Conservation (phyloP, 2,797 vertebrate genomes). For the Halcyon badia region DNA sequence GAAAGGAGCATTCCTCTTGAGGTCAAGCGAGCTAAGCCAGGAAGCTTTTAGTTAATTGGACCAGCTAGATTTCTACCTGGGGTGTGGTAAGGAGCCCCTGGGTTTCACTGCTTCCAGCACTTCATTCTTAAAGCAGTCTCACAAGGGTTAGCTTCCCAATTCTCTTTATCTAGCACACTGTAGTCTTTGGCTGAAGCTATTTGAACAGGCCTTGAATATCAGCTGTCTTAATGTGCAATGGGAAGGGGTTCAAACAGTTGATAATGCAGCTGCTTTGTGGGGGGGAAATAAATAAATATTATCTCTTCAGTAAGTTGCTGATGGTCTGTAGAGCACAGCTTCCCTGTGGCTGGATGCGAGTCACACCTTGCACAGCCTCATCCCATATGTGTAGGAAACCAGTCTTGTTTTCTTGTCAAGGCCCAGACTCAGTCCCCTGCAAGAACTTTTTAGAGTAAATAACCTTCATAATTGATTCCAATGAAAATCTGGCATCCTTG, state of each 20-base stretch:
- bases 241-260: background rate
- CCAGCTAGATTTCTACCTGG: background rate
- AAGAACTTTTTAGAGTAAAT: background rate
- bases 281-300: background rate
- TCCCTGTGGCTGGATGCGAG: background rate
- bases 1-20: background rate
- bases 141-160: background rate
- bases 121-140: background rate
- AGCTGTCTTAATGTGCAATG: background rate
- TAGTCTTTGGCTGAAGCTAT: background rate
- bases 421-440: background rate
- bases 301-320: background rate
- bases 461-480: background rate
- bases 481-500: background rate
- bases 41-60: background rate
- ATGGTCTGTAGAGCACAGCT: background rate
- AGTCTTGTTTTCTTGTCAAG: background rate
- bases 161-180: background rate
- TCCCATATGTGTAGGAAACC: background rate
- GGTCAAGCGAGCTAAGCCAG: background rate
- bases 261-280: background rate
- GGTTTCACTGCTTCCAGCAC: background rate
- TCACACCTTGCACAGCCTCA: background rate
- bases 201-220: background rate
- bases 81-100: background rate